Base-by-base conservation (phyloP, 2,113 vertebrate genomes). In the Serilophus lunatus region DNA sequence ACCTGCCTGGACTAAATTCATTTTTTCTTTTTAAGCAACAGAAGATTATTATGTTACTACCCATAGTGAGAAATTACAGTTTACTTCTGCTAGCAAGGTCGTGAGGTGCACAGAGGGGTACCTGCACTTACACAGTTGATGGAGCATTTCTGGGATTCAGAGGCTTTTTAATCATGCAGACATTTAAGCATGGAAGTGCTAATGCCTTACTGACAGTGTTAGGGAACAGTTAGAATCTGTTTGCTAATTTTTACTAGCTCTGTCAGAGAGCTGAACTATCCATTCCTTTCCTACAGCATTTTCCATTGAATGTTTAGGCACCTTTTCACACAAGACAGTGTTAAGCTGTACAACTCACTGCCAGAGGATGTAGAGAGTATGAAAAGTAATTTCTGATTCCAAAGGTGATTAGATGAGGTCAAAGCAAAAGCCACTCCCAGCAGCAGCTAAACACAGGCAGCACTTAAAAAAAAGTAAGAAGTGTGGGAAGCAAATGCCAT, bases 1-100 rank as follows among this genome's bases (percentile, higher is more conserved):
- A 88, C 61, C 45, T 95, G 91, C 49, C 75, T 74, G 84, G 84
- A 97, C 90, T 96, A 96, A 93, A 96, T 97, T 92, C 60, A 45
- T 63, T 74, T 68, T 57, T 66, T 83, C 87, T 59, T 96, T 94
- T 96, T 94, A 50, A 88, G 65, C 53, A 94, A 95, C 95, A 95
- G 80, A 63, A 79, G 69, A 86, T 54, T 84, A 97, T 92, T 89
- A 95, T 26, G 75, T 79, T 88, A 77, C 89, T 93, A 82, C 93
- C 83, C 9, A 23, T 60, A 92, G 93, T 35, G 88, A 95, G 78
- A 95, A 96, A 91, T 92, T 91, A 75, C 18, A 91, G 82, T 72
- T 91, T 88, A 59, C 49, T 92, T 78, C 68, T 83, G 69, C 77
- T 92, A 64, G 75, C 56, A 76, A 90, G 86, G 29, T 75, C 15